Base-by-base conservation (phyloP, 2,797 vertebrate species). In the Gadopsis bispinosus region DNA sequence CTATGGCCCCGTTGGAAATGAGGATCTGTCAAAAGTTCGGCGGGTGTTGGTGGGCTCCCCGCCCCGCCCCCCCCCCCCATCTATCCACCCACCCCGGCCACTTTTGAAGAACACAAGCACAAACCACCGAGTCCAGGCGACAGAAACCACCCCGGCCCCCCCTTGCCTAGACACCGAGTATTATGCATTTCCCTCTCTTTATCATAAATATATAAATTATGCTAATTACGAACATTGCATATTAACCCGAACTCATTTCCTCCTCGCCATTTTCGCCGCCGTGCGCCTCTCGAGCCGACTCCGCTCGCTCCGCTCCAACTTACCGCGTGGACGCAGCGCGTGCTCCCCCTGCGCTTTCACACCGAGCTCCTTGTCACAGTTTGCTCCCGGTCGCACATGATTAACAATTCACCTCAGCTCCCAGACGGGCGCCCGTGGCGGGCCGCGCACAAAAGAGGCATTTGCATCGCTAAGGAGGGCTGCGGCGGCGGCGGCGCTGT, bases 191-290 rank as follows among this genome's bases (percentile, higher is more conserved):
- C 90, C 90, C 87, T 95, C 96, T 97, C 96, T 96, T 97, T 97
- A 97, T 97, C 97, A 98, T 98, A 98, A 98, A 98, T 98, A 98
- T 98, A 98, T 98, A 98, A 98, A 98, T 98, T 98, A 98, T 98
- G 97, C 96, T 98, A 98, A 98, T 98, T 97, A 97, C 94, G 95
- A 95, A 75, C 96, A 97, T 97, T 98, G 96, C 97, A 98, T 98
- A 98, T 98, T 97, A 97, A 97, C 97, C 95, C 91, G 95, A 96
- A 96, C 93, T 95, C 95, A 90, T 96, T 95, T 95, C 91, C 92
- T 90, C 84, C 84, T 94, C 91, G 90, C 88, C 93, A 87, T 91
- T 85, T 85, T 91, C 91, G 89, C 83, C 51, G 88, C 87, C 26
- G 26, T 26, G 26, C 26, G 26, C 26, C 26, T 26, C 26, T 26